Evolutionary conservation across 2,888 invertebrate species (phyloP), one percentile per base, ranked within the genome.

Genomic region (Leptodirus hochenwartii): DNA sequence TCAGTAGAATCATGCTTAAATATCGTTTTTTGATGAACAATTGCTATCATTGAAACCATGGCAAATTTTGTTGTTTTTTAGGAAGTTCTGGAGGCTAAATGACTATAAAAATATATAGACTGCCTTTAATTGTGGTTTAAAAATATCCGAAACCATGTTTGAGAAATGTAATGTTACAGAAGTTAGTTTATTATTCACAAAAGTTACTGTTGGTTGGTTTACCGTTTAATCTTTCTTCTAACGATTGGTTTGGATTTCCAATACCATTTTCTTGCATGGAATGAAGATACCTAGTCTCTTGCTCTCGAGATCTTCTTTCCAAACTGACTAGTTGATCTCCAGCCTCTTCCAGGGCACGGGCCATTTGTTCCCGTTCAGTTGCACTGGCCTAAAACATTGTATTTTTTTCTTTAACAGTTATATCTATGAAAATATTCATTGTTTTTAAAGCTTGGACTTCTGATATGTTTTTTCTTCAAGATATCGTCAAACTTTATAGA

Each of bases 281-380:
- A 13, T 47, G 49, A 29, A 51, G 50, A 30, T 47, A 51, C 27
- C 55, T 38, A 29, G 54, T 42, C 48, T 84, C 84, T 58, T 84
- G 80, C 54, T 87, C 84, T 40, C 76, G 66, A 27, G 76, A 64
- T 50, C 81, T 77, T 43, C 79, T 68, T 54, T 93, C 90, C 42
- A 93, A 62, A 43, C 82, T 69, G 42, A 78, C 59, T 44, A 90
- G 84, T 49, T 85, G 68, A 55, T 91, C 88, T 31, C 81, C 79
- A 22, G 88, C 80, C 53, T 91, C 90, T 38, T 93, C 91, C 33
- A 91, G 61, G 34, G 81, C 78, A 29, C 73, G 68, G 29, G 70
- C 65, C 30, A 90, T 60, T 36, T 70, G 68, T 36, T 88, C 82
- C 41, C 87, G 69, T 53, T 93, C 90, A 34, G 74, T 69, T 10